These are phyloP conservation scores for Geotria australis DNA, from an alignment of 2,797 vertebrate genomes.

Conservation along the genomic window DNA sequence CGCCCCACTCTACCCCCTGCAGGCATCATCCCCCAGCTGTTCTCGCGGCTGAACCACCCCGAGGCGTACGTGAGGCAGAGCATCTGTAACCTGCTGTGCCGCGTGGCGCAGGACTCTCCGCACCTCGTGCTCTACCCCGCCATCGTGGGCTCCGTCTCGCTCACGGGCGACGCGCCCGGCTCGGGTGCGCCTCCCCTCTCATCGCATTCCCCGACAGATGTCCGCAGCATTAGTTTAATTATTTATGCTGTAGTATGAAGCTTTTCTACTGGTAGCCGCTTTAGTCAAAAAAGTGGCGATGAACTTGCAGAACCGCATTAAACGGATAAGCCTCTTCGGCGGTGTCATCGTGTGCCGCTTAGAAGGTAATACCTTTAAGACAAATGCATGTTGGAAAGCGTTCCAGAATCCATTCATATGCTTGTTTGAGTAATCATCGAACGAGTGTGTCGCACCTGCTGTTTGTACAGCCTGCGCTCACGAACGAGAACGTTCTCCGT, in stretches of 20 bases:
- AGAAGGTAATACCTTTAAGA: too few relatives aligned
- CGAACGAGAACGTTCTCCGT: too few relatives aligned
- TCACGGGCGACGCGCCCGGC: slow-evolving; percentile 61
- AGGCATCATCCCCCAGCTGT: slow-evolving; percentile 95
- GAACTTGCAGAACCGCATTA: too few relatives aligned
- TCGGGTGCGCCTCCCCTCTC: slow-evolving; percentile 20
- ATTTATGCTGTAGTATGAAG: not conserved
- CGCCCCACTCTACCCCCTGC: not conserved
- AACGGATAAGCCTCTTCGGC: too few relatives aligned
- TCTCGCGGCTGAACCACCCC: slow-evolving; percentile 84
- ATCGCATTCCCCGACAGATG: not conserved
- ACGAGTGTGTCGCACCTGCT: too few relatives aligned
- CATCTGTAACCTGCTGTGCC: slow-evolving; percentile 76
- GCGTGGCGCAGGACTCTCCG: slow-evolving; percentile 84
- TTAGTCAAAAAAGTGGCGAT: too few relatives aligned
- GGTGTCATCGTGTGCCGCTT: too few relatives aligned
- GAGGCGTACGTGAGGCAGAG: slow-evolving; percentile 89
- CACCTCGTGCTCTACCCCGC: slow-evolving; percentile 87
- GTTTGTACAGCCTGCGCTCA: too few relatives aligned
- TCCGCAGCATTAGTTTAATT: not conserved
- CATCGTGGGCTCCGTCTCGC: slow-evolving; percentile 78
- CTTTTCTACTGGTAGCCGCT: too few relatives aligned
- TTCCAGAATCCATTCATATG: too few relatives aligned
- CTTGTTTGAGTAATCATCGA: too few relatives aligned
- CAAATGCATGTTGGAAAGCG: too few relatives aligned